Conservation (phyloP, 2,113 vertebrate genomes). For the Neogobius melanostomus region DNA sequence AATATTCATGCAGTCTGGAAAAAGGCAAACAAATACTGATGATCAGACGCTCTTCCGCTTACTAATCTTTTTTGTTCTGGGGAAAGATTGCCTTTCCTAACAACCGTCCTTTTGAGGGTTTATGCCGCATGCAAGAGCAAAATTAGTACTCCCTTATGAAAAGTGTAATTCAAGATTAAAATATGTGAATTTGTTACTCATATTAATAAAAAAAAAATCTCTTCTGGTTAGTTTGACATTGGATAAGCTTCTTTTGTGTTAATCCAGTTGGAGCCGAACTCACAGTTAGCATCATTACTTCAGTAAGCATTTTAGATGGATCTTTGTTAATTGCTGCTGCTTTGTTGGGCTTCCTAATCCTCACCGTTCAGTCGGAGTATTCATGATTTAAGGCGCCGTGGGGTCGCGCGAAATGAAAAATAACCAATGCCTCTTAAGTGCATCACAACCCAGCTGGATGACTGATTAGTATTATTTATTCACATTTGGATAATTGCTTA, state of each 20-base stretch:
- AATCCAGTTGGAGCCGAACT: constrained; percentile 29
- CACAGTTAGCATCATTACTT: constrained; percentile 16
- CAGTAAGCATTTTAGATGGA: constrained; percentile 8
- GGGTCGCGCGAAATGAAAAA: constrained; percentile 16
- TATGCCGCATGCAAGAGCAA: no score
- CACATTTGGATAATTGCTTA: neutral
- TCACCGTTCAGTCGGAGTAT: constrained; percentile 2
- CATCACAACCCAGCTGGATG: neutral
- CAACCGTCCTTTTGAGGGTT: no score
- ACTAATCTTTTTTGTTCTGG: constrained; percentile 23
- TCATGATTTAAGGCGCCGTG: constrained; percentile 38
- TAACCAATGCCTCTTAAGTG: constrained; percentile 19
- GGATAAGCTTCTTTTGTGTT: neutral
- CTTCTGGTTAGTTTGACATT: constrained; percentile 20
- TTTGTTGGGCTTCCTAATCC: constrained; percentile 8
- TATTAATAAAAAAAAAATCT: neutral
- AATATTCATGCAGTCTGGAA: constrained; percentile 29
- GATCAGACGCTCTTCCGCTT: constrained; percentile 23
- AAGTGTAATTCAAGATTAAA: no score
- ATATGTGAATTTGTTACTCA: no score
- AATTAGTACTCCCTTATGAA: no score
- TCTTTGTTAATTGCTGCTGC: constrained; percentile 15
- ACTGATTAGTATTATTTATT: constrained; percentile 16
- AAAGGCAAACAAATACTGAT: constrained; percentile 21
- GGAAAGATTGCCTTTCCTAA: constrained; percentile 18